Evolutionary conservation across 2,888 invertebrate species (phyloP).

Genomic region (Leucoptera coffeella): DNA sequence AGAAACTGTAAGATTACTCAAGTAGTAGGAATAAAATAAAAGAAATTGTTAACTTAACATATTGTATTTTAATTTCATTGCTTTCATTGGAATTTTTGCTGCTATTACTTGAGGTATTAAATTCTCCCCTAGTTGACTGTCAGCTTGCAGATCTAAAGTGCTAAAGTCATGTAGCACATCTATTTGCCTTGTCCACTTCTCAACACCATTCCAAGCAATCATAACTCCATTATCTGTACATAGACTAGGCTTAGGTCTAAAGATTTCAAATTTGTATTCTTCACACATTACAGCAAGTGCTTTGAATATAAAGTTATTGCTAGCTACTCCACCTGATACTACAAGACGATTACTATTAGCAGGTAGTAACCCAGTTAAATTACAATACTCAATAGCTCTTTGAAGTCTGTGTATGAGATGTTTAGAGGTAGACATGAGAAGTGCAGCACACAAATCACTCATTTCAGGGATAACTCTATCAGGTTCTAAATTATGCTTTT

Average conservation of each 20-base stretch:
- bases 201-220: constrained; percentile 98
- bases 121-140: constrained; percentile 59
- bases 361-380: constrained; percentile 59
- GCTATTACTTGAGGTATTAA: constrained; percentile 50
- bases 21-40: too few species aligned
- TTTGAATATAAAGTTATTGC: constrained; percentile 75
- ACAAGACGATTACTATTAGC: constrained; percentile 58
- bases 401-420: constrained; percentile 82
- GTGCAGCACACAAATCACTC: constrained; percentile 79
- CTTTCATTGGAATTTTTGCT: constrained; percentile 42
- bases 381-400: constrained; percentile 75
- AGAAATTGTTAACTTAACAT: too few species aligned
- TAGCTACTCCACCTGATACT: constrained; percentile 95
- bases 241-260: constrained; percentile 72
- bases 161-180: constrained; percentile 56
- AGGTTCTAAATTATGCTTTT: constrained; percentile 48
- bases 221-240: constrained; percentile 98
- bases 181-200: constrained; percentile 57
- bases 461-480: constrained; percentile 70
- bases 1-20: too few species aligned
- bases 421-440: constrained; percentile 65
- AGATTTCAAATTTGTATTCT: constrained; percentile 59
- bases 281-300: constrained; percentile 65
- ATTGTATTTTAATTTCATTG: constrained; percentile 32
- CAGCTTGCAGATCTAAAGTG: constrained; percentile 55